Base-by-base conservation (phyloP, 2,797 vertebrate genomes). In the Odontamblyopus rebecca region DNA sequence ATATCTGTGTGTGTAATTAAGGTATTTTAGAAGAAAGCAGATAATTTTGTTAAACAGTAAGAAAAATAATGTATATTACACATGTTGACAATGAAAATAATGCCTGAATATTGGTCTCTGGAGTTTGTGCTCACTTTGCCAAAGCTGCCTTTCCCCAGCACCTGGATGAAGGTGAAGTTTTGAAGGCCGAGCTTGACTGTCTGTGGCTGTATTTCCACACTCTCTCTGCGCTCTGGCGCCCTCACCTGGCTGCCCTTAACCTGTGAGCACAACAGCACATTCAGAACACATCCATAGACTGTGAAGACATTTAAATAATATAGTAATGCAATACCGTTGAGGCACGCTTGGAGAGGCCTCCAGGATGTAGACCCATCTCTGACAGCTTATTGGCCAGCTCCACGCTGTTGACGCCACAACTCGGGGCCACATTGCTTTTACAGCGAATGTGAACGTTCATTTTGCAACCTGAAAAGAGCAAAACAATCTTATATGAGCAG, bases 371-470 rank as follows among this genome's bases (percentile, higher is more conserved):
- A 13, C 98, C 97, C 96, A 99, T 98, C 81, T 97, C 96, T 0
- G 96, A 95, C 60, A 99, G 93, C 41, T 84, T 96, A 81, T 97
- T 98, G 70, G 97, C 97, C 19, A 99, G 92, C 74, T 99, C 96
- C 75, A 95, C 96, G 0, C 94, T 95, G 54, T 99, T 98, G 68
- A 99, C 97, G 5, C 98, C 98, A 26, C 98, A 99, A 90, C 91
- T 99, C 0, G 96, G 96, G 0, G 98, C 98, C 13, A 99, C 96
- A 0, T 97, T 99, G n/a, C 93, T 92, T 89, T 96, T 94, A 80
- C 98, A 99, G 68, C 97, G 95, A 82, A 97, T 97, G 89, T 99
- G 98, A 61, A 98, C 96, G 0, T 99, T 98, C 94, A 98, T 97
- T 93, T 98, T 98, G 84, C 98, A 99, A 30, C 96, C 98, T 99